phyloP scores from a whole-genome alignment of 2,888 invertebrate species.

The Drosophila nigritarsus region DNA sequence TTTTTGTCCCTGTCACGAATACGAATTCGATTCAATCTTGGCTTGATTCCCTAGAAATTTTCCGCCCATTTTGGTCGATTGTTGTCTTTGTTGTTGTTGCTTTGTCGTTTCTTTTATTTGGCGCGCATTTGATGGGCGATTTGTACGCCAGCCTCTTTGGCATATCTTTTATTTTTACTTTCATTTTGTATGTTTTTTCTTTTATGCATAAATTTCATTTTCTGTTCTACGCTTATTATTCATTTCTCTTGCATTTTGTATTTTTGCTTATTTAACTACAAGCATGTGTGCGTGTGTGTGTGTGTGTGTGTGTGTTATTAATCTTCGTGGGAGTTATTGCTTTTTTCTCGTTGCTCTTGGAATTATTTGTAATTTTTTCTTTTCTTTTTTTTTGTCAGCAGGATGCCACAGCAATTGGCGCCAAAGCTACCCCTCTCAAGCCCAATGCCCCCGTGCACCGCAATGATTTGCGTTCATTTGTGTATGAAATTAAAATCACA shows the following conservation, averaged over 20 bases:
- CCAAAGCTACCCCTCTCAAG: background rate
- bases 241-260: conserved; percentile 67
- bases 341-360: conserved; percentile 53
- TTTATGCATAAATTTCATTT: conserved; percentile 79
- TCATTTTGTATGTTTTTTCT: conserved; percentile 13
- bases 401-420: conserved; percentile 32
- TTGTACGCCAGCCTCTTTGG: conserved; percentile 42
- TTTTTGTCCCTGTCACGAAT: background rate
- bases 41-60: conserved; percentile 9
- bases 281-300: conserved; percentile 49
- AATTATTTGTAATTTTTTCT: conserved; percentile 50
- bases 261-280: conserved; percentile 64
- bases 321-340: conserved; percentile 84
- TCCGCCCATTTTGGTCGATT: conserved; percentile 27
- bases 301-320: conserved; percentile 69
- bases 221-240: conserved; percentile 63
- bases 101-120: conserved; percentile 56
- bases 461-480: conserved; percentile 82
- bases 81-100: conserved; percentile 19
- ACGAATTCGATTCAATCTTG: conserved; percentile 9
- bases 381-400: conserved; percentile 37
- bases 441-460: conserved; percentile 17
- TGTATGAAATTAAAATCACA: conserved; percentile 86
- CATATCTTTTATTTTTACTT: conserved; percentile 6
- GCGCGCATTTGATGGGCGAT: conserved; percentile 70